Evolutionary conservation across 2,888 invertebrate genomes (phyloP), one percentile per base, ranked within the genome.

Genomic region (Drosophila ustulata): DNA sequence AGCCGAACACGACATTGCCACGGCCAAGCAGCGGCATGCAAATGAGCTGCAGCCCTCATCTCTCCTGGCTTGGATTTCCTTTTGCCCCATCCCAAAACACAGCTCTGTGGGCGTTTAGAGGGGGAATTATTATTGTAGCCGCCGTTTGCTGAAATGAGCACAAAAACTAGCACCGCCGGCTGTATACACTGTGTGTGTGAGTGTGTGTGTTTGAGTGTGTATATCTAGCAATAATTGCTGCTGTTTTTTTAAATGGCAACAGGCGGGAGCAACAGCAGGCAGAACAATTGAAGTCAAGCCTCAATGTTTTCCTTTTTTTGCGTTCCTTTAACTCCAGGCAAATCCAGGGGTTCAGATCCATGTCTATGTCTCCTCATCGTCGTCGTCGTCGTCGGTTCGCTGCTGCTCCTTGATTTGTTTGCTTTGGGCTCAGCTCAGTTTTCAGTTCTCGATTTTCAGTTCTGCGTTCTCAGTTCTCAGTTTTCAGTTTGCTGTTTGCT

Each of bases 351-450:
- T 51, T 26, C 46, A 50, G 37, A 53, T 68, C 41, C 32, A 56
- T 70, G 70, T 70, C 66, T 56, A 66, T 70, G 73, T 76, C 75
- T 67, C 55, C 61, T 61, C 66, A 56, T 56, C 47, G 62, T 18
- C 18, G 18, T 18, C 18, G 18, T 18, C 18, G 18, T 56, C 47
- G 62, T 39, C 55, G 61, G 56, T 28, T 64, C 26, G 51, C 64
- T 65, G 82, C 84, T 80, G 84, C 88, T 82, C 79, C 85, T 82
- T 87, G 88, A 84, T 87, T 84, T 87, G 82, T 87, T 84, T 87
- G 85, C 76, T 80, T 72, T 65, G 63, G 76, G 69, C 72, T 66
- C 63, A 65, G 71, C 63, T 67, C 45, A 58, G 67, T 25, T 63
- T 53, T 47, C 43, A 34, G 58, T 49, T 18, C 18, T 18, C 2